Conservation (phyloP, 2,888 invertebrate genomes). For the Ochropleura plecta region DNA sequence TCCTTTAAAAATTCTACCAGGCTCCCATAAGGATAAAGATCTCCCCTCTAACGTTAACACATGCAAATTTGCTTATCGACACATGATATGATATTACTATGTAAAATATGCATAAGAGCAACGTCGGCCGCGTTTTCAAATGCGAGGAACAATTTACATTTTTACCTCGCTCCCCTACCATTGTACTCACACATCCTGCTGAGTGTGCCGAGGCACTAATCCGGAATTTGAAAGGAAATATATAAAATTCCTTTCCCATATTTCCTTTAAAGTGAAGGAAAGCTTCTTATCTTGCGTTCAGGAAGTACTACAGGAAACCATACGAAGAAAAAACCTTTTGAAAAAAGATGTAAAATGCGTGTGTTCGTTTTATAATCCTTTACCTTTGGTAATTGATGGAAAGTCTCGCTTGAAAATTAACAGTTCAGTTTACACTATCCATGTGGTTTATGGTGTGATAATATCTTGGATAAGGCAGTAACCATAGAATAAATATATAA, state of each 20-base stretch:
- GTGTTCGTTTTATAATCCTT: background rate
- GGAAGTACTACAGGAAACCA: constrained; percentile 13
- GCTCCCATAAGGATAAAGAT: constrained; percentile 61
- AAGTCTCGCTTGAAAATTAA: background rate
- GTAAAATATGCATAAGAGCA: constrained; percentile 75
- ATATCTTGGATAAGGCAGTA: no score
- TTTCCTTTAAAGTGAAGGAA: constrained; percentile 47
- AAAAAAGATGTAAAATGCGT: background rate
- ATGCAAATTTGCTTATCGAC: constrained; percentile 77
- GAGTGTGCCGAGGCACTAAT: constrained; percentile 40
- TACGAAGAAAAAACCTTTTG: background rate
- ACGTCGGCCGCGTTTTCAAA: constrained; percentile 64
- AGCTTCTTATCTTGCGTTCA: constrained; percentile 46
- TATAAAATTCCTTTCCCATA: constrained; percentile 49
- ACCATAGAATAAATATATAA: no score
- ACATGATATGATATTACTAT: constrained; percentile 68
- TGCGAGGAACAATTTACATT: constrained; percentile 75
- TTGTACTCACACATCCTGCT: constrained; percentile 41
- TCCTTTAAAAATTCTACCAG: constrained; percentile 60
- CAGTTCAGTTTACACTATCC: background rate
- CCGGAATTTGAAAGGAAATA: constrained; percentile 56
- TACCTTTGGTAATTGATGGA: background rate
- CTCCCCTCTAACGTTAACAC: constrained; percentile 56
- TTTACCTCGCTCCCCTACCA: constrained; percentile 66
- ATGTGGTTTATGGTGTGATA: no score